phyloP scores from a whole-genome alignment of 2,797 vertebrate species.

The Gallinago solitaria region DNA sequence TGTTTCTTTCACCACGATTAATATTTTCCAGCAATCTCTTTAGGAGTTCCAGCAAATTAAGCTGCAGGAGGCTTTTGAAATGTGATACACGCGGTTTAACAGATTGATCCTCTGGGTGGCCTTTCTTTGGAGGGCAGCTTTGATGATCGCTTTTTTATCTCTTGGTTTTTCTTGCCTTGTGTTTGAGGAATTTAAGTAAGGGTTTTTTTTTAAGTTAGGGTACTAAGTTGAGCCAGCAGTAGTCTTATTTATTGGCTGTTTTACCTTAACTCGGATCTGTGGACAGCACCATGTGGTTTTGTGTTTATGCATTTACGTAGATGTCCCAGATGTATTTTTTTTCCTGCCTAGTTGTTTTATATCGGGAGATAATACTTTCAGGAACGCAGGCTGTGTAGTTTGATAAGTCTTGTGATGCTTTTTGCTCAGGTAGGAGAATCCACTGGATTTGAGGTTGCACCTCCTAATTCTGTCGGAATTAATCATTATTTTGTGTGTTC shows the following conservation, averaged over 20 bases:
- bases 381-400: not conserved
- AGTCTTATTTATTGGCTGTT: not conserved
- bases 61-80: constrained; percentile 42
- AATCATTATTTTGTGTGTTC: not conserved
- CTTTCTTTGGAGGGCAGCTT: constrained; percentile 5
- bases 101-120: not conserved
- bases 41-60: not conserved
- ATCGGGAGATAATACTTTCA: not conserved
- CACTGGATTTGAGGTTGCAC: not conserved
- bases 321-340: not conserved
- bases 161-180: not conserved
- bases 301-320: not conserved
- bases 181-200: not conserved
- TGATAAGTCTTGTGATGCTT: not conserved
- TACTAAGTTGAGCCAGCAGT: not conserved
- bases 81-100: not conserved
- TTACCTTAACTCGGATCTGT: not conserved
- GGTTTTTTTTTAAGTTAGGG: not conserved
- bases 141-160: constrained; percentile 17
- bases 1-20: not conserved
- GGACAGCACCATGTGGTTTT: not conserved
- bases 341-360: not conserved
- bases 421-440: not conserved
- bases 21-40: constrained; percentile 17
- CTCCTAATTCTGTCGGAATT: not conserved